Conservation (phyloP, 2,797 vertebrate genomes). For the Cryptoblepharus egeriae region DNA sequence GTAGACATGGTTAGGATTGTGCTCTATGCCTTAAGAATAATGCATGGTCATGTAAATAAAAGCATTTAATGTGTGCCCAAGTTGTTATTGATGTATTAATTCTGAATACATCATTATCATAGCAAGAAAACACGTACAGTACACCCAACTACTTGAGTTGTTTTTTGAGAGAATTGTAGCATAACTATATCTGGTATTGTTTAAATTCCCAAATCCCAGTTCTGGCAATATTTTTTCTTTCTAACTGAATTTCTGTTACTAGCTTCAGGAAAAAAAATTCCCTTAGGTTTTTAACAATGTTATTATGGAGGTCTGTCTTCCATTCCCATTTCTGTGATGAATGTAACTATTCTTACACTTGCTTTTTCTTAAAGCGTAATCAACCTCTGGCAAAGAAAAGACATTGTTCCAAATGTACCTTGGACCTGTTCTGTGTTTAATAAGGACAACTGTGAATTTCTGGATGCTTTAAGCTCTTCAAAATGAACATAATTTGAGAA, state of each 20-base stretch:
- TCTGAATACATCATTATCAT: slow-evolving; percentile 19
- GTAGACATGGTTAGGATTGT: too few species aligned
- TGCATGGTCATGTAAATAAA: not conserved
- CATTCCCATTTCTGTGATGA: not conserved
- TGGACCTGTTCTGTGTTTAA: slow-evolving; percentile 9
- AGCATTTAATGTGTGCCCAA: not conserved
- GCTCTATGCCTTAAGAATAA: slow-evolving; percentile 44
- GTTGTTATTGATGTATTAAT: not conserved
- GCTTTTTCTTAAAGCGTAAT: slow-evolving; percentile 15
- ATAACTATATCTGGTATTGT: not conserved
- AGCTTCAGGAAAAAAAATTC: not conserved
- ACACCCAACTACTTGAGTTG: slow-evolving; percentile 2
- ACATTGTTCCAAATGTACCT: not conserved
- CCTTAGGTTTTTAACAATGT: not conserved
- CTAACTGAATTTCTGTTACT: fast-evolving
- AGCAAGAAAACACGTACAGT: not conserved
- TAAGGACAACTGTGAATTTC: not conserved
- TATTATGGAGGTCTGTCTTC: not conserved
- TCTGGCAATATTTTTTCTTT: not conserved
- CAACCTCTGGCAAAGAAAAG: not conserved
- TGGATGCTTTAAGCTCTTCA: slow-evolving; percentile 16
- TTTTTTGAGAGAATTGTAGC: too few species aligned
- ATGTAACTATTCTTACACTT: slow-evolving; percentile 1
- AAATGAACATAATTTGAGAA: not conserved
- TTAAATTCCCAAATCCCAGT: slow-evolving; percentile 12